A percentile compares a stretch with the other conserved stretches of the same genome.
These are phyloP conservation scores for Eumeta japonica DNA, from an alignment of 1,140 invertebrate genomes.

Conservation along the genomic window DNA sequence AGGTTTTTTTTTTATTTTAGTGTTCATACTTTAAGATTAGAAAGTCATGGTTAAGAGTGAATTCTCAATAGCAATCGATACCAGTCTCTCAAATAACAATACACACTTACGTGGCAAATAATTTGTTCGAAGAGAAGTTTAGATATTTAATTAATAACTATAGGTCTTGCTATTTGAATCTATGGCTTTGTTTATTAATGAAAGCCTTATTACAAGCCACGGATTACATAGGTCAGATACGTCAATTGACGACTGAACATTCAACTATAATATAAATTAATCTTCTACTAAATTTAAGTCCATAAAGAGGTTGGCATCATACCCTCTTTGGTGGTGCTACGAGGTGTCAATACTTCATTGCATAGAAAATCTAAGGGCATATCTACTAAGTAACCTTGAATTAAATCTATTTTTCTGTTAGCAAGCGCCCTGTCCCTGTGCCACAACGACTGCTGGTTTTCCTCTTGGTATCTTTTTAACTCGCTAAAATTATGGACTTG, in stretches of 20 bases:
- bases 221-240: no score
- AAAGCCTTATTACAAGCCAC: conserved; percentile 7
- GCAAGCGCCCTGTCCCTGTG: conserved; percentile 69
- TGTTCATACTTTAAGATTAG: no score
- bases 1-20: no score
- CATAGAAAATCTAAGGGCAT: conserved; percentile 84
- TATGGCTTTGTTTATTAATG: conserved; percentile 6
- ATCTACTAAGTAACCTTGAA: conserved; percentile 83
- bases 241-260: no score
- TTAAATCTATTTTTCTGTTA: conserved; percentile 66
- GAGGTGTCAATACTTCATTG: conserved; percentile 79
- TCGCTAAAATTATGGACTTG: conserved; percentile 71
- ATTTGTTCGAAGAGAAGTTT: no score
- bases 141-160: no score
- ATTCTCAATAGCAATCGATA: no score
- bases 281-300: conserved; percentile 59
- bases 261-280: no score
- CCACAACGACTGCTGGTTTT: conserved; percentile 60
- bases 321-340: conserved; percentile 76
- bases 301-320: conserved; percentile 78
- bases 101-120: no score
- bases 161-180: no score
- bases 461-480: conserved; percentile 71
- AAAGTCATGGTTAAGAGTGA: no score
- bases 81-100: no score